Evolutionary conservation across 2,797 vertebrate species (phyloP).

Genomic region (Amblyraja radiata): DNA sequence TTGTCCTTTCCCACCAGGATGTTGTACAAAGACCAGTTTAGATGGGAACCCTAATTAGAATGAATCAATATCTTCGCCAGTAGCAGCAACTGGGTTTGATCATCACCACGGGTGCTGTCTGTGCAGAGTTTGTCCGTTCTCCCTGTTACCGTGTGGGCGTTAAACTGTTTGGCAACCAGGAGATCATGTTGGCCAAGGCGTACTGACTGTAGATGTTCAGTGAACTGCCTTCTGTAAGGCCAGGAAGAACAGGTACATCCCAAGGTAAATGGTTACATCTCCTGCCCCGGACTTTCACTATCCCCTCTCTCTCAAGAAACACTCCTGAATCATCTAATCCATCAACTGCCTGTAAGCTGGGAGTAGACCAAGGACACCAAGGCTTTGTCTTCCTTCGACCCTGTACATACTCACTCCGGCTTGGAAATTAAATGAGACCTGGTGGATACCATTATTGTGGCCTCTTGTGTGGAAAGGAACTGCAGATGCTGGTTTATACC

Average conservation of each 20-base stretch:
- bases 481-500: too few relatives aligned
- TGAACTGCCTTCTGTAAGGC: neutral
- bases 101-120: too few relatives aligned
- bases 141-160: too few relatives aligned
- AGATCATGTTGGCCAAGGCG: too few relatives aligned
- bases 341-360: neutral
- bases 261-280: neutral
- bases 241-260: neutral
- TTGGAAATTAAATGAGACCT: neutral
- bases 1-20: neutral
- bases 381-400: neutral
- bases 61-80: neutral
- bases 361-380: neutral
- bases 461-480: neutral
- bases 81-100: too few relatives aligned
- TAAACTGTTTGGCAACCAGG: too few relatives aligned
- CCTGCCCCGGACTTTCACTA: neutral
- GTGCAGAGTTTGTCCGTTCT: too few relatives aligned
- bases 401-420: neutral
- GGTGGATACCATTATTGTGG: neutral
- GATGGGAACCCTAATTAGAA: neutral
- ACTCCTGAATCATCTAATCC: neutral
- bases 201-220: too few relatives aligned
- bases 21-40: neutral
- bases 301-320: neutral